A percentile compares a stretch with the other conserved stretches of the same genome.
phyloP scores from a whole-genome alignment of 2,888 invertebrate species.

The Papilio gigon region DNA sequence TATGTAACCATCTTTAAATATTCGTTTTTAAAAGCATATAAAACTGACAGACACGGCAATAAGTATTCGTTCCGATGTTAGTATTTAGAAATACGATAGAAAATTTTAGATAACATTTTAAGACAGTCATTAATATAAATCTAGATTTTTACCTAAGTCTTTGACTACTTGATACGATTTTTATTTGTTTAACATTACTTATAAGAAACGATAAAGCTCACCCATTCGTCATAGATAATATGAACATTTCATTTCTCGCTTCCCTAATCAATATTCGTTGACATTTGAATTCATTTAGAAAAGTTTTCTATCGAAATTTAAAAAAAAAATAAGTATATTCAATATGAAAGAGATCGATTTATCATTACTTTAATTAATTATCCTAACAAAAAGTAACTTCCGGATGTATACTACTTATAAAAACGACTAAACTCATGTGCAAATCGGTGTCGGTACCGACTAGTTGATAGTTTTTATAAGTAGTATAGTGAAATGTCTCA shows the following conservation, averaged over 20 bases:
- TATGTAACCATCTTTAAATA: too few species aligned
- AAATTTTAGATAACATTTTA: not conserved
- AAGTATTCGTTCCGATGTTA: not conserved
- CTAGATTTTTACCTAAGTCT: not conserved
- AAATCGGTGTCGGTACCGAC: too few species aligned
- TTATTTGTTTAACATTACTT: slow-evolving; percentile 40
- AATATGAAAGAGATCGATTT: slow-evolving; percentile 2
- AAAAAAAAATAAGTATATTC: slow-evolving; percentile 1
- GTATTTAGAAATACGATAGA: not conserved
- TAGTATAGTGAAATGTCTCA: too few species aligned
- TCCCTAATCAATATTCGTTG: slow-evolving; percentile 48
- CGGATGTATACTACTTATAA: too few species aligned
- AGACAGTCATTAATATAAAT: not conserved
- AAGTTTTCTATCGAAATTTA: slow-evolving; percentile 51
- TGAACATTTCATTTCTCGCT: slow-evolving; percentile 47
- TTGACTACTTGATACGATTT: not conserved
- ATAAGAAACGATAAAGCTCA: slow-evolving; percentile 53
- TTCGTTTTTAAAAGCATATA: too few species aligned
- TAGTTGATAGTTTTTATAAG: too few species aligned
- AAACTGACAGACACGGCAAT: not conserved
- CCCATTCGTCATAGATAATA: slow-evolving; percentile 70
- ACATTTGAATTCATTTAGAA: slow-evolving; percentile 50
- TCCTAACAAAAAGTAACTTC: too few species aligned
- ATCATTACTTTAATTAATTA: too few species aligned
- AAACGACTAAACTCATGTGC: too few species aligned